These are phyloP conservation scores for Hucho hucho DNA, from an alignment of 2,113 vertebrate genomes.

Conservation along the genomic window DNA sequence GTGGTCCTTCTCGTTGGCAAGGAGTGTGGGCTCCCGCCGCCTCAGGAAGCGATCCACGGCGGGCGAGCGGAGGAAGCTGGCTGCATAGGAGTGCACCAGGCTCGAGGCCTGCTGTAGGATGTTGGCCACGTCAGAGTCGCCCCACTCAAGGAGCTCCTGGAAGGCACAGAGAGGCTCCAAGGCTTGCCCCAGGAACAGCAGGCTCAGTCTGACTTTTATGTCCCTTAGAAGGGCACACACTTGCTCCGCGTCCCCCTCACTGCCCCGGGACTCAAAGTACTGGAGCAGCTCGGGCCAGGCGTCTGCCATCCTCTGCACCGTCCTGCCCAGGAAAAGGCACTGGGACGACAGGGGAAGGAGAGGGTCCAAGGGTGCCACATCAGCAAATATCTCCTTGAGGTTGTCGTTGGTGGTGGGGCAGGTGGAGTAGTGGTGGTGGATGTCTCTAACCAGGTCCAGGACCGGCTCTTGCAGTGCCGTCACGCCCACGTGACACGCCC, in stretches of 20 bases:
- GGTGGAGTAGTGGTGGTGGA: conserved; percentile 53
- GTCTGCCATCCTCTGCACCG: conserved; percentile 49
- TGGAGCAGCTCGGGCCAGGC: conserved; percentile 56
- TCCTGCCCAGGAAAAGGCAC: conserved; percentile 34
- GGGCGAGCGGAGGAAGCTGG: conserved; percentile 36
- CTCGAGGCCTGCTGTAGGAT: conserved; percentile 48
- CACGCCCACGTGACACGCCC: conserved; percentile 56
- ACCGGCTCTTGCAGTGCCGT: conserved; percentile 34
- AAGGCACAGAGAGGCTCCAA: conserved; percentile 62
- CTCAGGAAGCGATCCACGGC: conserved; percentile 20
- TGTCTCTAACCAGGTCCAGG: conserved; percentile 48
- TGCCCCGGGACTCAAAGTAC: conserved; percentile 46
- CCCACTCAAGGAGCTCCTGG: conserved; percentile 39
- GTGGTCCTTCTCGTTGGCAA: conserved; percentile 1
- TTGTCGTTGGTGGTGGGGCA: not conserved
- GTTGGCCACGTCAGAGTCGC: not conserved
- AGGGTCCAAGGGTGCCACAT: not conserved
- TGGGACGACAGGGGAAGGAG: conserved; percentile 16
- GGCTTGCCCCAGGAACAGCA: conserved; percentile 63
- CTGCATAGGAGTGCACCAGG: conserved; percentile 43
- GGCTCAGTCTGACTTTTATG: conserved; percentile 35
- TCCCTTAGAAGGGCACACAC: conserved; percentile 45
- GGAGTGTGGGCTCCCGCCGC: conserved; percentile 5
- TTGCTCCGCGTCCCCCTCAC: accelerated
- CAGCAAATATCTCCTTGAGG: conserved; percentile 52